Evolutionary conservation across 1,140 invertebrate genomes (phyloP).

Genomic region (Rhynchophorus ferrugineus): DNA sequence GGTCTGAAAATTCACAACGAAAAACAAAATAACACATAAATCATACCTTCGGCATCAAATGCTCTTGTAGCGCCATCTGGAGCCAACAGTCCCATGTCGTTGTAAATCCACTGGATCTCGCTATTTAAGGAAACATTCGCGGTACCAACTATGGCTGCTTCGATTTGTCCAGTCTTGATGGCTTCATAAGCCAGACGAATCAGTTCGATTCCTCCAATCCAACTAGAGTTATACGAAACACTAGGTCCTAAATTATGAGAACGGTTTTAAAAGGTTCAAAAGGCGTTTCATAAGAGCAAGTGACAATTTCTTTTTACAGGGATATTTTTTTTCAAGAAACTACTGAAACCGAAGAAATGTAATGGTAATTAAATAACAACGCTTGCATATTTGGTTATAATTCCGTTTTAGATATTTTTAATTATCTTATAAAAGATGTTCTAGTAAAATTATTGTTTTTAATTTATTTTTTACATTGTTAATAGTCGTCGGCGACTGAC

Average conservation of each 20-base stretch:
- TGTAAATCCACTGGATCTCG: slow-evolving; percentile 53
- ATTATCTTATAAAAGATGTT: no score
- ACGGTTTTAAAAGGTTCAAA: not conserved
- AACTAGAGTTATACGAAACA: slow-evolving; percentile 63
- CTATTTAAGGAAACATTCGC: slow-evolving; percentile 57
- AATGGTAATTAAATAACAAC: no score
- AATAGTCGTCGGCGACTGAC: no score
- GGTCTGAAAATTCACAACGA: no score
- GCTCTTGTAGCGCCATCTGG: slow-evolving; percentile 60
- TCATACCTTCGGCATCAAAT: slow-evolving; percentile 58
- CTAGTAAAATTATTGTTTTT: no score
- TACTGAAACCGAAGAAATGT: no score
- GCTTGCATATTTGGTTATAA: no score
- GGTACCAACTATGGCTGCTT: slow-evolving; percentile 63
- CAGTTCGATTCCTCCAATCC: slow-evolving; percentile 60
- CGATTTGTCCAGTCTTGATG: slow-evolving; percentile 55
- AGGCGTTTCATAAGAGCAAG: not conserved
- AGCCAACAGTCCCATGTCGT: slow-evolving; percentile 53
- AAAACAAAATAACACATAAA: no score
- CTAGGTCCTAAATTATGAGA: slow-evolving; percentile 52
- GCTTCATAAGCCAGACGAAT: slow-evolving; percentile 54
- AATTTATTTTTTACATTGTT: no score
- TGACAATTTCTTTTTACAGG: not conserved
- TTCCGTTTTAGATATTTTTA: no score
- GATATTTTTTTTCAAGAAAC: no score